phyloP scores from a whole-genome alignment of 2,888 invertebrate species.

The Tiphia femorata region DNA sequence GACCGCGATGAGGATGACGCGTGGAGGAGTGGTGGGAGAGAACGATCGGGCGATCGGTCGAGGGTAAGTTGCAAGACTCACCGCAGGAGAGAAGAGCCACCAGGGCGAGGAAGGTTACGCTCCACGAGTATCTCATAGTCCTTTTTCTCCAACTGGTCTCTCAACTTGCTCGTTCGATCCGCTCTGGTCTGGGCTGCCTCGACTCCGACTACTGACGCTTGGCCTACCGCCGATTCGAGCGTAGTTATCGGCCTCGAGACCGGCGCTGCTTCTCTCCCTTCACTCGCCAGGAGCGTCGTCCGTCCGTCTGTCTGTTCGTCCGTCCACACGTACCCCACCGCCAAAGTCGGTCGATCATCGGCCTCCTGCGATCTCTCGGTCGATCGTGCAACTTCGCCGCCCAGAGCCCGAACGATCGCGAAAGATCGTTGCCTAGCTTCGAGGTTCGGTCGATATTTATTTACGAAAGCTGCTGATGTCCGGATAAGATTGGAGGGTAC shows the following conservation, averaged over 20 bases:
- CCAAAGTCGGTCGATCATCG: too few species aligned
- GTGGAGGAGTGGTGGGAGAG: constrained; percentile 4
- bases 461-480: too few species aligned
- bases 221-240: constrained; percentile 43
- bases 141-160: too few species aligned
- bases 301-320: constrained; percentile 1
- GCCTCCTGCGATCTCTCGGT: constrained; percentile 20
- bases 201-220: constrained; percentile 65
- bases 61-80: constrained; percentile 44
- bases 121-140: constrained; percentile 55
- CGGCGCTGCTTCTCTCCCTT: constrained; percentile 48
- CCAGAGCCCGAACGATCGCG: constrained; percentile 10
- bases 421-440: too few species aligned
- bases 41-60: constrained; percentile 7
- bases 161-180: too few species aligned
- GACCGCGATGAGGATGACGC: background rate
- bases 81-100: constrained; percentile 55
- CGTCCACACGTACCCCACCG: constrained; percentile 32
- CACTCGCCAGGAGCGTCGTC: constrained; percentile 35
- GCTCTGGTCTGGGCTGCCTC: constrained; percentile 47
- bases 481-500: too few species aligned
- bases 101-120: constrained; percentile 57
- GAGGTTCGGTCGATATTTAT: too few species aligned
- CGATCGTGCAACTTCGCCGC: constrained; percentile 23
- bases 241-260: constrained; percentile 42